Conservation (phyloP, 2,113 vertebrate genomes). For the Pipra filicauda region DNA sequence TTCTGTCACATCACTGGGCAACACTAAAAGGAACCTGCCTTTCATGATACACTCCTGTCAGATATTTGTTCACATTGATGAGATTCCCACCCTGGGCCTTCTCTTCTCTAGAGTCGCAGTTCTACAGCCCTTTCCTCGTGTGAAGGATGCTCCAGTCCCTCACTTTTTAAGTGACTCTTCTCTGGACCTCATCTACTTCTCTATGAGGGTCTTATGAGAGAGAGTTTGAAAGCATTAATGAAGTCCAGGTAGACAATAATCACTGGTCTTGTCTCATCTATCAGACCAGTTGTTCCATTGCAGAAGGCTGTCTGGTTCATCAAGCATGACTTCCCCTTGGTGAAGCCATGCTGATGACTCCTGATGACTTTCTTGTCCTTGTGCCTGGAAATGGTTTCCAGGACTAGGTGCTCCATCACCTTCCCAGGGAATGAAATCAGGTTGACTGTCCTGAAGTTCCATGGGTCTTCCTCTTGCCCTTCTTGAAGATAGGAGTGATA, state of each 20-base stretch:
- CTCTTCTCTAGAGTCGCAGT: background rate
- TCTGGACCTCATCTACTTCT: background rate
- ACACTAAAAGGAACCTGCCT: background rate
- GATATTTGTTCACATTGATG: background rate
- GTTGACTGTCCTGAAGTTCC: background rate
- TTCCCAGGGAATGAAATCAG: background rate
- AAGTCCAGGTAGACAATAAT: background rate
- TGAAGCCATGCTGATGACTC: background rate
- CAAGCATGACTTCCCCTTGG: background rate
- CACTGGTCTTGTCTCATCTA: background rate
- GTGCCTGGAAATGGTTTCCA: background rate
- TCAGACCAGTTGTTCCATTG: background rate
- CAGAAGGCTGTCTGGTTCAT: background rate
- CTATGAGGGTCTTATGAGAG: background rate
- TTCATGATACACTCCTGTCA: background rate
- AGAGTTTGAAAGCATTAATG: background rate
- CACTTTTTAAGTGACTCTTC: background rate
- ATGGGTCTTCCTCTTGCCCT: background rate
- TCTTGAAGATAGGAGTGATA: background rate
- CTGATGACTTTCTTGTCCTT: background rate
- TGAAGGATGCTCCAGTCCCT: background rate
- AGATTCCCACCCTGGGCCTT: background rate
- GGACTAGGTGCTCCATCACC: background rate
- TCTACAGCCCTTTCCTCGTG: background rate
- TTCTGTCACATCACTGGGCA: background rate